Conservation (phyloP, 2,113 vertebrate genomes). For the Oreocharis arfaki region DNA sequence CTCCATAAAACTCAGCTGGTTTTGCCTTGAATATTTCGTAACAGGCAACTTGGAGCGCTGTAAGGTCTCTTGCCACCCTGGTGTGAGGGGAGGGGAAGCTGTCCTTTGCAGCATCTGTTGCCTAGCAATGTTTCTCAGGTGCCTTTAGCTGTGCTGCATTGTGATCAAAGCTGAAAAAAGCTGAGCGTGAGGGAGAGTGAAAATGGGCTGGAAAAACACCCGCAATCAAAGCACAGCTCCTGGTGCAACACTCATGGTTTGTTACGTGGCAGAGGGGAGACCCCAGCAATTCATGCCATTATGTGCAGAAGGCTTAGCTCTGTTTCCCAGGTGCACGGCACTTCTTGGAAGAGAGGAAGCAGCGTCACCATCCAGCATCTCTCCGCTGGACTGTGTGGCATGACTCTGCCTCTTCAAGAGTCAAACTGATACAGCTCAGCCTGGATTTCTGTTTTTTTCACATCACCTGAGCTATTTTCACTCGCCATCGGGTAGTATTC, state of each 20-base stretch:
- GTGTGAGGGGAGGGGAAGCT: background rate
- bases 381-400: background rate
- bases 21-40: background rate
- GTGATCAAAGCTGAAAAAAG: conserved; percentile 7
- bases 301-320: background rate
- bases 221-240: background rate
- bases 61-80: background rate
- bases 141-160: background rate
- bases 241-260: background rate
- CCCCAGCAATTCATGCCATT: too few relatives aligned
- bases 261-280: background rate
- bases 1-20: background rate
- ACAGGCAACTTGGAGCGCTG: background rate
- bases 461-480: background rate
- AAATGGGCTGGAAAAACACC: background rate
- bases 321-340: background rate
- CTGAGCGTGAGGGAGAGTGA: background rate
- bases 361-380: background rate
- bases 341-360: background rate
- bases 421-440: background rate
- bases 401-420: background rate
- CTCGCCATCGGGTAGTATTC: background rate
- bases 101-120: conserved; percentile 58
- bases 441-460: background rate
- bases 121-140: conserved; percentile 53